Base-by-base conservation (phyloP, 1,140 invertebrate species). In the Lasioglossum baleicum region DNA sequence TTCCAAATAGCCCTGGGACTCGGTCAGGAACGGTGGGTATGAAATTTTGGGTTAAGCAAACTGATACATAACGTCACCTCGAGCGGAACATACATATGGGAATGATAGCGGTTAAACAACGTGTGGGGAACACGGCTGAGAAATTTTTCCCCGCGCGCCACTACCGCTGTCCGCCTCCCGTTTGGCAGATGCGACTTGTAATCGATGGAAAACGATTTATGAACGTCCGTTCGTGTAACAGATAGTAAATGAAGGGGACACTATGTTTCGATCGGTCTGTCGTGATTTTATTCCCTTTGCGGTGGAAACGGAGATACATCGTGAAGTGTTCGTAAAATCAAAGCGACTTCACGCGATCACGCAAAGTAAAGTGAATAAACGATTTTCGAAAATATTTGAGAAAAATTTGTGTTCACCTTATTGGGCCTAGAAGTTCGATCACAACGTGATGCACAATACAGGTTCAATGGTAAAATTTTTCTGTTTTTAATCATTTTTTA, bases 131-230 rank as follows among this genome's bases (percentile, higher is more conserved):
- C n/a, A 60, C 48, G 60, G 51, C 8, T 56, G 40, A 68, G 61
- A 44, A 70, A 73, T 69, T 60, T 69, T 58, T 73, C 31, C 22
- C 51, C 7, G 51, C 22, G 6, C 31, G 8, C 44, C 51, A 11
- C 53, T 10, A 3, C 13, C 17, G 13, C 31, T 8, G 64, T 20
- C 15, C n/a, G 13, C 20, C 64, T 2, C 35, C 31, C 10, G 13
- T 48, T 64, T 42, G 72, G 44, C 53, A 53, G n/a, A 56, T 44
- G 56, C 44, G 22, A 8, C 35, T 56, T 44, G 44, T 53, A 66
- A 66, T 66, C 73, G 63, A 75, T 67, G 44, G 63, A 17, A 35
- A 20, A 26, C 63, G 35, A 75, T 75, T 75, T 75, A 68, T 68
- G 64, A 58, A 58, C 22, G 73, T 42, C n/a, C 61, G n/a, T 42